Evolutionary conservation across 2,113 vertebrate genomes (phyloP), one percentile per base, ranked within the genome.

Genomic region (Bombycilla garrulus): DNA sequence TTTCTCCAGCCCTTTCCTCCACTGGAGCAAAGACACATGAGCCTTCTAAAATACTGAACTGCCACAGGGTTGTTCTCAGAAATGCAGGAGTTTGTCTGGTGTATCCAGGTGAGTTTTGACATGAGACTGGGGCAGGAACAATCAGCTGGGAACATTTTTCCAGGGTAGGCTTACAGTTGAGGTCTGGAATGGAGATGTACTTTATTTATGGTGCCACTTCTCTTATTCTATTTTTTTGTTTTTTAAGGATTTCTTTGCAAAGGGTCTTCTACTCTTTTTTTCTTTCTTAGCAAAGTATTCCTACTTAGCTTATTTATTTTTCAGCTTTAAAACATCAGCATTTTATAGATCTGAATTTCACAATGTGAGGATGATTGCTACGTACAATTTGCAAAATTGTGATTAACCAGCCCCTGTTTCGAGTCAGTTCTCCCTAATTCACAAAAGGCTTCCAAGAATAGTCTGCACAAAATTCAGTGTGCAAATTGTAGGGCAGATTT

Each of bases 361-460:
- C 98, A 98, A 98, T 98, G 97, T 97, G 97, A 87, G 96, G 97
- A 98, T 98, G 98, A 98, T 98, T 98, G 97, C 98, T 98, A 98
- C 94, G 97, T 97, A 98, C 98, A 97, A 98, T 98, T 98, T 98
- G 97, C 98, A 98, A 97, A 98, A 98, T 98, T 98, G 97, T 98
- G 97, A 98, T 98, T 98, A 98, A 97, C 97, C 97, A 98, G 97
- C 96, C 97, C 97, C 97, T 97, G 97, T 97, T 97, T 97, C 84
- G 96, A 98, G 98, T 98, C 97, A 97, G 96, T 97, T 97, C 97
- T 96, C 95, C 97, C 95, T 97, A 97, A 97, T 97, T 98, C 97
- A 98, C 97, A 98, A 98, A 97, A 98, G 98, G 93, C 96, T 98
- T 98, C 98, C 97, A 98, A 98, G 97, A 98, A 98, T 98, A 98